Base-by-base conservation (phyloP, 2,797 vertebrate species). In the Sebastes reedi region DNA sequence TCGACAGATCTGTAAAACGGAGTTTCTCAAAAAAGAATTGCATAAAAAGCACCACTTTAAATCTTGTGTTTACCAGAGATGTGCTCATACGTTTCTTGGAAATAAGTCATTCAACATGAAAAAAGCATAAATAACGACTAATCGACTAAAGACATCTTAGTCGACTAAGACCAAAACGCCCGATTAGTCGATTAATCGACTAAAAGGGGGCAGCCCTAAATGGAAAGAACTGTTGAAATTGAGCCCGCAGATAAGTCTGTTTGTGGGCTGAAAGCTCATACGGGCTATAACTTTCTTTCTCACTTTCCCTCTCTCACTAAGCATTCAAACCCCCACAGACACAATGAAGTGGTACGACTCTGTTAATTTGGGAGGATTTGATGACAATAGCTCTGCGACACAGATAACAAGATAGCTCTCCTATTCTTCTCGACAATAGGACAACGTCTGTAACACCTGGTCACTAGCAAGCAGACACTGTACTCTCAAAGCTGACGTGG, bases 281-380 rank as follows among this genome's bases (percentile, higher is more conserved):
- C 18, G 39, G 24, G 18, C n/a, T 50, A 7, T 22, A 46, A 29
- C 25, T 66, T 77, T 78, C 20, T 67, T 60, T 65, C 60, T 74
- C 24, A 77, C 66, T 77, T 70, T 80, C 62, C 24, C 66, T 56
- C 75, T 74, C 64, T 74, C 27, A 62, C 29, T 11, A 30, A 77
- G 59, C 67, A 78, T 54, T 75, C 42, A 80, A 64, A 58, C 56
- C 54, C 25, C 14, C 9, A 64, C 46, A 14, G 4, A 13, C 62
- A 79, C 70, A 75, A 36, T 56, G 72, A 84, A 59, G 20, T 32
- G 8, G 68, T 56, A 73, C 3, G 3, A 69, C 79, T 59, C 22
- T 39, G 55, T 67, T 87, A 79, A 46, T 84, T 81, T 84, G 46
- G 54, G 8, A 67, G 75, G 72, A 81, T 87, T 87, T 83, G 36